phyloP scores from a whole-genome alignment of 2,888 invertebrate species.

The Tuberolachnus salignus region DNA sequence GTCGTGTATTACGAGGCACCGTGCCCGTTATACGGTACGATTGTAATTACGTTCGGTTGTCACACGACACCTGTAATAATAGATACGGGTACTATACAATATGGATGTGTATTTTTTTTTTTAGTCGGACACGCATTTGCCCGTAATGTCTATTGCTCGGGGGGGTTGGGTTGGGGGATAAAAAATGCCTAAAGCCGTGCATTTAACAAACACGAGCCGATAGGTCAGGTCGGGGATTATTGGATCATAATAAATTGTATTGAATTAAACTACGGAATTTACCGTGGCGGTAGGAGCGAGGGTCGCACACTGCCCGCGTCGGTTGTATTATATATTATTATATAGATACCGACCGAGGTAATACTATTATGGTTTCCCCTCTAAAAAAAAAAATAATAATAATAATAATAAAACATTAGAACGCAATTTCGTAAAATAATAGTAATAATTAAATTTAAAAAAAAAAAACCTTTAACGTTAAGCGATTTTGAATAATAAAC shows the following conservation, averaged over 20 bases:
- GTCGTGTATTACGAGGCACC: no score
- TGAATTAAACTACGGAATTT: constrained; percentile 22
- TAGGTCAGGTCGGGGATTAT: constrained; percentile 42
- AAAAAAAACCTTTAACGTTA: neutral
- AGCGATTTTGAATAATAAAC: constrained; percentile 12
- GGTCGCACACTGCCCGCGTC: neutral
- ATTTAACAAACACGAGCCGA: constrained; percentile 38
- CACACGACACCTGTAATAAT: no score
- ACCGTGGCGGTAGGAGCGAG: neutral
- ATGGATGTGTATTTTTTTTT: neutral
- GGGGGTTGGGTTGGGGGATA: neutral
- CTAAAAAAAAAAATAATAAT: constrained; percentile 13
- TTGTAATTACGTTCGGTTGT: no score
- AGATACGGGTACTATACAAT: no score
- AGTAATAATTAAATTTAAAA: constrained; percentile 3
- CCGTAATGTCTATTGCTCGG: neutral
- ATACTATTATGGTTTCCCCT: constrained; percentile 8
- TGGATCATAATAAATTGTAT: constrained; percentile 56
- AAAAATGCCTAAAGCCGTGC: constrained; percentile 30
- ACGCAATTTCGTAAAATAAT: constrained; percentile 5
- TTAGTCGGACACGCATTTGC: constrained; percentile 8
- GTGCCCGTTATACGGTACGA: no score
- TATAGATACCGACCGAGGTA: no score
- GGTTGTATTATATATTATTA: no score
- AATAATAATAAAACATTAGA: constrained; percentile 7